A percentile compares a stretch with the other conserved stretches of the same genome.
These are phyloP conservation scores for Drosophila equinoxialis DNA, from an alignment of 1,140 invertebrate genomes.

Conservation along the genomic window DNA sequence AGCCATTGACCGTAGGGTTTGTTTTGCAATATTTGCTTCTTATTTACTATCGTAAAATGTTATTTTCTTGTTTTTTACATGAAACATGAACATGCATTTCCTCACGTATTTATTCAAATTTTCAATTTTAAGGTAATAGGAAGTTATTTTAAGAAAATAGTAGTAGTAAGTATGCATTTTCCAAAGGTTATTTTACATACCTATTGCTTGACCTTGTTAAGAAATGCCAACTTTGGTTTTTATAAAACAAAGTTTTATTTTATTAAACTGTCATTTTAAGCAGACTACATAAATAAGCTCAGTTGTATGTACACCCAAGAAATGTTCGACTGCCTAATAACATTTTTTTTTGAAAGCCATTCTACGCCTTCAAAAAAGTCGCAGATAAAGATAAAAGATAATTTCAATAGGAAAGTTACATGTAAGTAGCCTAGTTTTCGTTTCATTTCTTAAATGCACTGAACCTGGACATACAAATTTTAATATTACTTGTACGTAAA, in stretches of 20 bases:
- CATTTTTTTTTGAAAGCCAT: background rate
- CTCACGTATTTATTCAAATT: background rate
- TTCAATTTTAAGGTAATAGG: background rate
- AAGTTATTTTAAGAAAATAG: too few species aligned
- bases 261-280: too few species aligned
- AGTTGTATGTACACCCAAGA: too few species aligned
- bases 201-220: background rate
- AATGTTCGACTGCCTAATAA: too few species aligned
- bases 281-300: too few species aligned
- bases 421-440: background rate
- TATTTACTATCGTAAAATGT: background rate
- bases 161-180: too few species aligned
- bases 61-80: slow-evolving; percentile 12
- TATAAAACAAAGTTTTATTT: too few species aligned
- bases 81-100: slow-evolving; percentile 5
- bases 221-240: background rate
- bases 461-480: background rate
- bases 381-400: background rate
- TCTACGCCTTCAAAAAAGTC: background rate
- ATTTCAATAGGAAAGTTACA: background rate
- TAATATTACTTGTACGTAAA: background rate
- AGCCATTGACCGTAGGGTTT: slow-evolving; percentile 11
- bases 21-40: background rate
- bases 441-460: background rate
- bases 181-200: background rate